Evolutionary conservation across 2,113 vertebrate species (phyloP).

Genomic region (Eubucco bourcierii): DNA sequence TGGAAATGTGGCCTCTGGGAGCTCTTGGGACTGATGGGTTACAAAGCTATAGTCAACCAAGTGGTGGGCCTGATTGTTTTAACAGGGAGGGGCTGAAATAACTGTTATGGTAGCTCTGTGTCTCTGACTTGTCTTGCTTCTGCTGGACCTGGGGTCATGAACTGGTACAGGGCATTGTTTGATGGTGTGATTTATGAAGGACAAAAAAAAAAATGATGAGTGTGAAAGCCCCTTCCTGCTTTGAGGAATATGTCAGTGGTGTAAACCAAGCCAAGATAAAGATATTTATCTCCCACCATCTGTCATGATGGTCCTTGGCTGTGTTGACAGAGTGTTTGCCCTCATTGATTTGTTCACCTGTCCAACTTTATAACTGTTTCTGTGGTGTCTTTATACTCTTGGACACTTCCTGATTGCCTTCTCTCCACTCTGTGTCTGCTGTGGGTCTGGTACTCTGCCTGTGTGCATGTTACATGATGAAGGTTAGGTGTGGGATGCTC

Average conservation of each 20-base stretch:
- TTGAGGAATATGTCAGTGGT: background rate
- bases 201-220: background rate
- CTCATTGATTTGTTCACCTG: rapidly evolving
- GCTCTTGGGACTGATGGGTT: background rate
- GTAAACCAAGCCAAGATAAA: background rate
- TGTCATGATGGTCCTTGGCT: background rate
- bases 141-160: background rate
- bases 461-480: background rate
- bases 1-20: background rate
- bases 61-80: background rate
- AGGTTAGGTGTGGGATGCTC: background rate
- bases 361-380: background rate
- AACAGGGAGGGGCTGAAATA: background rate
- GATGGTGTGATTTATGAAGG: background rate
- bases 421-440: background rate
- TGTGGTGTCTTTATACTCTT: background rate
- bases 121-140: background rate
- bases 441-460: background rate
- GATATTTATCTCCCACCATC: background rate
- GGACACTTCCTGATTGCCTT: rapidly evolving
- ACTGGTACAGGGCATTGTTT: rapidly evolving
- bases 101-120: background rate
- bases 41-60: background rate
- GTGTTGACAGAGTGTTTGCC: background rate
- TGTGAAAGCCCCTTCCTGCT: background rate